Base-by-base conservation (phyloP, 2,888 invertebrate species). In the Dinocampus coccinellae region DNA sequence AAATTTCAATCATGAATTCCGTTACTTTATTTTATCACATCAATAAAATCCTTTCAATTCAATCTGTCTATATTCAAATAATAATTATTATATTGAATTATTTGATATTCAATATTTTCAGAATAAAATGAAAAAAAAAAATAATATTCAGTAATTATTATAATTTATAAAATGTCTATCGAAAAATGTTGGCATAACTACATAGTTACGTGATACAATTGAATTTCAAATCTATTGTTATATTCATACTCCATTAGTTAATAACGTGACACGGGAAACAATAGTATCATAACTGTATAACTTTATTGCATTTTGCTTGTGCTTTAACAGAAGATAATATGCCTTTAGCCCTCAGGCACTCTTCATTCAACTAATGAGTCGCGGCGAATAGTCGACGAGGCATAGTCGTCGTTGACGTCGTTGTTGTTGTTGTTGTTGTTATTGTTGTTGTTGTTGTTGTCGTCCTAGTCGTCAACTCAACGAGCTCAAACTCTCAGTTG, bases 241-340 rank as follows among this genome's bases (percentile, higher is more conserved):
- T 16, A 82, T 81, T 81, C 80, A 76, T 77, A 80, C 77, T 82
- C 82, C 83, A 83, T 83, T 84, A 83, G 83, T 83, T 83, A 83
- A 84, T 83, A 82, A 81, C 61, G 57, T 16, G 9, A 24, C 20
- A 52, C 47, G 22, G 16, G 60, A 22, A 29, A 39, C 24, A 9
- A 33, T 13, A n/a, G 36, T 24, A 55, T 24, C 6, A 47, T 47
- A 47, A 47, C 16, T 47, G 29, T 47, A 47, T 47, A 64, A 13
- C 29, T 20, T n/a, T 57, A 34, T 58, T 61, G 16, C 47, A 58
- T 42, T 58, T 60, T 24, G 16, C 29, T 39, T 29, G 36, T 24
- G 20, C 24, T n/a, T n/a, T 34, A 47, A 26, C 26, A 75, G 75
- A 65, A 73, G 78, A 77, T 79, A 80, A 78, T 73, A 70, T 73